A percentile compares a stretch with the other conserved stretches of the same genome.
phyloP scores from a whole-genome alignment of 2,888 invertebrate genomes.

The Drosophila mayaguana region DNA sequence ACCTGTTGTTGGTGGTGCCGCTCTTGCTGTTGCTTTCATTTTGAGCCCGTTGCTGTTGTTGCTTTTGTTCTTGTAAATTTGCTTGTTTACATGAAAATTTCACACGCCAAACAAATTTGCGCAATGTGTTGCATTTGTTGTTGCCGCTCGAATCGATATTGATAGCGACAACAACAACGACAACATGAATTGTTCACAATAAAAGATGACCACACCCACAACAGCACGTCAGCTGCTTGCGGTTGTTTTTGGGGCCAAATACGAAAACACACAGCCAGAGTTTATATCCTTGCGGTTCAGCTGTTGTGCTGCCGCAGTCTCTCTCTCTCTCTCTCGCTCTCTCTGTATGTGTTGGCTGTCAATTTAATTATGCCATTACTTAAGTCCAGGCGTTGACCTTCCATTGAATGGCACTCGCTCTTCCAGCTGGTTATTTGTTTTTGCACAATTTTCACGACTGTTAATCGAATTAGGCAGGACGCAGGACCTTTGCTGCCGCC shows the following conservation, averaged over 20 bases:
- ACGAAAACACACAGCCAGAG: conserved; percentile 19
- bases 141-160: conserved; percentile 35
- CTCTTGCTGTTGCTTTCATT: not conserved
- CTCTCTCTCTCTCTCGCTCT: too few species aligned
- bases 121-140: conserved; percentile 25
- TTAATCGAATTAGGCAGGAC: conserved; percentile 64
- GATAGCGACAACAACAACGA: conserved; percentile 4
- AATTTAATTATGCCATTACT: conserved; percentile 73
- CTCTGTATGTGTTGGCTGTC: conserved; percentile 26
- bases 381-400: conserved; percentile 37
- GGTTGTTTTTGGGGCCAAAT: conserved; percentile 14
- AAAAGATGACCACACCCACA: conserved; percentile 29
- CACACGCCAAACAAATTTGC: conserved; percentile 62
- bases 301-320: conserved; percentile 12
- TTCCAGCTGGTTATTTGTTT: conserved; percentile 32
- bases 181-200: conserved; percentile 12
- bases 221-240: conserved; percentile 31
- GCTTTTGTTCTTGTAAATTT: conserved; percentile 59
- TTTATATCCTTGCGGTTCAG: conserved; percentile 36
- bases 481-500: conserved; percentile 21
- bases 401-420: not conserved
- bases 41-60: conserved; percentile 12
- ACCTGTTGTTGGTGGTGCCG: conserved; percentile 50
- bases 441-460: conserved; percentile 55
- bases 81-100: conserved; percentile 68